Evolutionary conservation across 2,113 vertebrate species (phyloP), one percentile per base, ranked within the genome.

Genomic region (Eulemur macaco): DNA sequence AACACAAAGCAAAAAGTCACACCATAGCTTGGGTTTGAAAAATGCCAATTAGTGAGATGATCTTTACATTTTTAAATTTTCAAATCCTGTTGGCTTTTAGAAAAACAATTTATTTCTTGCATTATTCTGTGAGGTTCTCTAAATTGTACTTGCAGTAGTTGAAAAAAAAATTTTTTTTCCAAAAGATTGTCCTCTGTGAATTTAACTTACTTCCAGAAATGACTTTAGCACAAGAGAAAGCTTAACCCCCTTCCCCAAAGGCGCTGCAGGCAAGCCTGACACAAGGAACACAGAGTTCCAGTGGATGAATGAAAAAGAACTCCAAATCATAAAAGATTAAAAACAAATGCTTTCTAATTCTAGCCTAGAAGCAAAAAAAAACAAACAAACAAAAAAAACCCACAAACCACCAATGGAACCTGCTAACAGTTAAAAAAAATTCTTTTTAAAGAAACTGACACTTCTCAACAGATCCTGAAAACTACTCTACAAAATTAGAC

Each of bases 281-380:
- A 37, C 18, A 73, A 60, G 86, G 34, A 50, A 39, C n/a, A 39
- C n/a, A 63, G 45, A 86, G 39, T 64, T 50, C 80, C 4, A 64
- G 13, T 1, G 3, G 17, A 88, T 42, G 37, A 52, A 4, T 45
- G 18, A 31, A 37, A 76, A 83, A 60, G 56, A 84, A 64, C 25
- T n/a, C 25, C 73, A 63, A 81, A 27, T 56, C 54, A 15, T 6
- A 4, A 54, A 3, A 64, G 63, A 86, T 31, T 18, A 52, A 85
- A 73, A 92, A 64, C 11, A 81, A 90, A 29, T n/a, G 34, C 5
- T 82, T 90, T 95, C 80, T 86, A 86, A 83, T 74, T 92, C 56
- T 69, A 60, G 11, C 50, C 58, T 39, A 37, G 31, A 76, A 95
- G 42, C 17, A 92, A 86, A 73, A 68, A 86, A 25, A 8, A 31